Percentiles rank a stretch among this genome's conserved stretches.
Conservation (phyloP, 2,888 invertebrate species). For the Eristalis tenax region DNA sequence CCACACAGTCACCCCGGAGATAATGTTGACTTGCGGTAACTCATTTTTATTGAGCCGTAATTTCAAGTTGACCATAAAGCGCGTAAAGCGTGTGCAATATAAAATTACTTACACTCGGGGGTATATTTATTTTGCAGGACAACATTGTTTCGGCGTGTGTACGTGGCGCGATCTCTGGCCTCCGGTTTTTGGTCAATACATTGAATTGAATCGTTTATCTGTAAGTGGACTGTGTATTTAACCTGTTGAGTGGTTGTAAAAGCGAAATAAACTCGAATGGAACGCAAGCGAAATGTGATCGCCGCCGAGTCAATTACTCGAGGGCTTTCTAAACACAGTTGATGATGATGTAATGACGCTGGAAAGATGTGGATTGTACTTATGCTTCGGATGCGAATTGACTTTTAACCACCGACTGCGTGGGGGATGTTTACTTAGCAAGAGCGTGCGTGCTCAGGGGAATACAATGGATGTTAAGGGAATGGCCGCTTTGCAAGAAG, state of each 20-base stretch:
- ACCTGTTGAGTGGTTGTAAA: slow-evolving; percentile 23
- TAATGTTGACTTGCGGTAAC: slow-evolving; percentile 39
- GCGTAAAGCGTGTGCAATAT: slow-evolving; percentile 30
- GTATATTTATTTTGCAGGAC: slow-evolving; percentile 8
- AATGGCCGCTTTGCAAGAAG: no score
- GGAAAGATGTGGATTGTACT: background rate
- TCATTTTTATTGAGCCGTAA: slow-evolving; percentile 33
- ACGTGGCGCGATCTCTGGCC: slow-evolving; percentile 1
- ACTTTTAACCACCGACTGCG: background rate
- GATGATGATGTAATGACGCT: background rate
- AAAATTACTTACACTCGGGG: slow-evolving; percentile 34
- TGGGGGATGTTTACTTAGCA: background rate
- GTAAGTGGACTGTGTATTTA: background rate
- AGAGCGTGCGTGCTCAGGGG: background rate
- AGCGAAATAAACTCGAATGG: background rate
- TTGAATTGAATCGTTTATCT: slow-evolving; percentile 12
- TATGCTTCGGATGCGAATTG: background rate
- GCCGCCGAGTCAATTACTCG: background rate
- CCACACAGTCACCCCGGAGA: background rate
- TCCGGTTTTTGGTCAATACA: slow-evolving; percentile 2
- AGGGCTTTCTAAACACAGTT: background rate
- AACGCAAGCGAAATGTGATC: background rate
- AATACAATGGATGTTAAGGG: background rate
- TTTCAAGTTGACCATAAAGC: slow-evolving; percentile 41
- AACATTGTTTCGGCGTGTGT: slow-evolving; percentile 5